These are phyloP conservation scores for Heteropelma amictum DNA, from an alignment of 2,888 invertebrate species.

Conservation along the genomic window DNA sequence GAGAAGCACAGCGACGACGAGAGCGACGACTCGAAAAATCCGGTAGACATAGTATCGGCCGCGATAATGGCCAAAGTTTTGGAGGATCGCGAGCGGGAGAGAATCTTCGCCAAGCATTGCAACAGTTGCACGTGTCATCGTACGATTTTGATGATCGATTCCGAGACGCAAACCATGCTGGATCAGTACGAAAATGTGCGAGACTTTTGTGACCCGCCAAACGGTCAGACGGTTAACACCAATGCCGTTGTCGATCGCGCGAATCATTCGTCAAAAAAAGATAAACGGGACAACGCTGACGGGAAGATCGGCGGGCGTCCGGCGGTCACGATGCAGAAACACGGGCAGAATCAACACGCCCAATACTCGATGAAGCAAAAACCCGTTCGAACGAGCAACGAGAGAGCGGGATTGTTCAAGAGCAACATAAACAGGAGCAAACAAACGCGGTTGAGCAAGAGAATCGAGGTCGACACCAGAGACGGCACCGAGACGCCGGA, in stretches of 20 bases:
- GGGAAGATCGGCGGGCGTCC: conserved; percentile 20
- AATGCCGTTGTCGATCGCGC: too few species aligned
- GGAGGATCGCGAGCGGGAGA: conserved; percentile 90
- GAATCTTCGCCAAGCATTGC: conserved; percentile 88
- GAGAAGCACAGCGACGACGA: conserved; percentile 79
- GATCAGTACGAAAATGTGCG: conserved; percentile 47
- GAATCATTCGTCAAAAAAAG: too few species aligned
- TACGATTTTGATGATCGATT: conserved; percentile 71
- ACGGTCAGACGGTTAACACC: too few species aligned
- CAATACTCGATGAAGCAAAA: conserved; percentile 34
- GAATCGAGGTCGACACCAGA: conserved; percentile 29
- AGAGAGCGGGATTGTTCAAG: conserved; percentile 38
- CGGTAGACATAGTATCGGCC: conserved; percentile 89
- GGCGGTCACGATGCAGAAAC: conserved; percentile 21
- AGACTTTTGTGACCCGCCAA: conserved; percentile 57
- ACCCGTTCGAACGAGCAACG: conserved; percentile 21
- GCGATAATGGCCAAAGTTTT: conserved; percentile 95
- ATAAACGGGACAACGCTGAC: conserved; percentile 18
- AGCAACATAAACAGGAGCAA: conserved; percentile 47
- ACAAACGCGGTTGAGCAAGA: conserved; percentile 47
- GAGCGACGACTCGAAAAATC: conserved; percentile 80
- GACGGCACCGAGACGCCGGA: not conserved
- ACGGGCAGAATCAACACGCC: conserved; percentile 17
- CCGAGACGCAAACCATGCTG: conserved; percentile 70
- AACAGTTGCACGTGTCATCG: conserved; percentile 87